Evolutionary conservation across 2,113 vertebrate genomes (phyloP).

Genomic region (Trematomus loennbergii): DNA sequence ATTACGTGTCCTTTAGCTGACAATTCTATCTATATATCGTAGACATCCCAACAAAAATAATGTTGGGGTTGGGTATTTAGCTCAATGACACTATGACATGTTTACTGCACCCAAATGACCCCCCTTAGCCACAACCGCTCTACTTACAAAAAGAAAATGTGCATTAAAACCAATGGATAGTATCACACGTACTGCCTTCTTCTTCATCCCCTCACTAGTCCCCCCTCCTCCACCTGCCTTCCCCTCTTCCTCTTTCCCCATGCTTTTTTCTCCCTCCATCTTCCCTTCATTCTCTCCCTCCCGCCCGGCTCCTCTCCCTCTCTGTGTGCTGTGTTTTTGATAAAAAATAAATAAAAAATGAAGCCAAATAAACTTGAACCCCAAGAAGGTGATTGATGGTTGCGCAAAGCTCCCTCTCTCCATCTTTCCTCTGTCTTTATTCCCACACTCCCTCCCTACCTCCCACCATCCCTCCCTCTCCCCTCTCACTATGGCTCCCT

Average conservation of each 20-base stretch:
- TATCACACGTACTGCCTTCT: not conserved
- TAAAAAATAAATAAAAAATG: constrained; percentile 58
- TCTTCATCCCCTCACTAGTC: constrained; percentile 4
- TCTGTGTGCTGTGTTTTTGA: constrained; percentile 45
- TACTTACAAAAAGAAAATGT: no score
- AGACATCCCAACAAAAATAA: no score
- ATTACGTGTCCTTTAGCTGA: no score
- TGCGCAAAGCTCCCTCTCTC: constrained; percentile 62
- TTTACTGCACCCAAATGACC: no score
- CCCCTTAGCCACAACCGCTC: no score
- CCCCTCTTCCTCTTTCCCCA: not conserved
- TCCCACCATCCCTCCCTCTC: constrained; percentile 10
- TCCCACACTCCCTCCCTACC: constrained; percentile 55
- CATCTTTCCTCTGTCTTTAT: constrained; percentile 58
- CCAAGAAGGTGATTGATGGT: constrained; percentile 78
- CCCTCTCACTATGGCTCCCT: constrained; percentile 22
- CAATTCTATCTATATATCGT: no score
- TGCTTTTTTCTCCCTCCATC: constrained; percentile 17
- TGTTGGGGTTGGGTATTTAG: no score
- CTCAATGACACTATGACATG: no score
- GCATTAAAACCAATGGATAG: no score
- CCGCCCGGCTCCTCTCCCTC: constrained; percentile 33
- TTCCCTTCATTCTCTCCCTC: constrained; percentile 16
- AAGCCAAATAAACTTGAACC: constrained; percentile 79
- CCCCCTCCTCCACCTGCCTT: not conserved